Percentiles rank a stretch among this genome's conserved stretches.
These are phyloP conservation scores for Cantharis lateralis DNA, from an alignment of 2,888 invertebrate genomes.

Conservation along the genomic window DNA sequence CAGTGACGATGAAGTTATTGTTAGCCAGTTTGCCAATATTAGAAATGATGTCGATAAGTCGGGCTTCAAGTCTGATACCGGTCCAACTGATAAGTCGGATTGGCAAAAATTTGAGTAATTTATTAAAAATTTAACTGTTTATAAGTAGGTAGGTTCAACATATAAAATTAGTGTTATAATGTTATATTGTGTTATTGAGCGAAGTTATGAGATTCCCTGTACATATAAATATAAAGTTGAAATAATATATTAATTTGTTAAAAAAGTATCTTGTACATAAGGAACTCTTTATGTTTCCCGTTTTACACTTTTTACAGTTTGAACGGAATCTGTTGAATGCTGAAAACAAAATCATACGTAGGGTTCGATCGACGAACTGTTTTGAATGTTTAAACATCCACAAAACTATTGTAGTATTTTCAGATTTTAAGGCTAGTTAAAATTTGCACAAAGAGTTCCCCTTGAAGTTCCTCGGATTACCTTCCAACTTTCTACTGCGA, in stretches of 20 bases:
- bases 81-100: background rate
- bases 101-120: background rate
- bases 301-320: too few relatives aligned
- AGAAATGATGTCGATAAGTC: background rate
- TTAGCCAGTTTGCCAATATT: slow-evolving; percentile 1
- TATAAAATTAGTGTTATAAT: background rate
- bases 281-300: too few relatives aligned
- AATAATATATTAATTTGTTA: background rate
- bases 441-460: too few relatives aligned
- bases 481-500: too few relatives aligned
- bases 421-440: too few relatives aligned
- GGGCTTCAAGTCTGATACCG: background rate
- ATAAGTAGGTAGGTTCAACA: background rate
- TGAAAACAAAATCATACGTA: too few relatives aligned
- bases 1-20: slow-evolving; percentile 7
- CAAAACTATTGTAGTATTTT: too few relatives aligned
- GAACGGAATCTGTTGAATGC: too few relatives aligned
- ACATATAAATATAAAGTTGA: background rate
- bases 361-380: too few relatives aligned
- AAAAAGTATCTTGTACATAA: too few relatives aligned
- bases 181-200: background rate
- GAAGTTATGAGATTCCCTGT: background rate
- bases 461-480: too few relatives aligned
- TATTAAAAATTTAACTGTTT: background rate
- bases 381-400: too few relatives aligned